Conservation (phyloP, 2,888 invertebrate genomes). For the Onthophagus sagittarius region DNA sequence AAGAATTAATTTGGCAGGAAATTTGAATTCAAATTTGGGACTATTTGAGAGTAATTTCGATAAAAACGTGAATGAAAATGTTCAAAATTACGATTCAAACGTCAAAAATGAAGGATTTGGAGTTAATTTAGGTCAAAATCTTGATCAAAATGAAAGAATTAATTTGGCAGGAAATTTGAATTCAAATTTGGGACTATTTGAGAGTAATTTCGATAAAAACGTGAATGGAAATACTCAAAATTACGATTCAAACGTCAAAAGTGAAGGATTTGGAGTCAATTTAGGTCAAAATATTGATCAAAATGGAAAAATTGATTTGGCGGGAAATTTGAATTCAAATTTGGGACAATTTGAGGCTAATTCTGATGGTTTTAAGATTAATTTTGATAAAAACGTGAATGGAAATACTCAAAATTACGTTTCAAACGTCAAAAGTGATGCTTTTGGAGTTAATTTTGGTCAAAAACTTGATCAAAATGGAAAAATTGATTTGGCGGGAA, state of each 20-base stretch:
- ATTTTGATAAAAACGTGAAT: neutral
- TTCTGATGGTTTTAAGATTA: neutral
- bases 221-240: neutral
- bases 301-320: neutral
- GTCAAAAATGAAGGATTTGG: neutral
- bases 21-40: neutral
- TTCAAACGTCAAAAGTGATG: conserved; percentile 14
- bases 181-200: neutral
- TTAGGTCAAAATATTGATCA: neutral
- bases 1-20: neutral
- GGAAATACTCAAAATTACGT: neutral
- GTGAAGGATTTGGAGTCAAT: neutral
- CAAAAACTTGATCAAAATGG: conserved; percentile 1
- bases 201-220: neutral
- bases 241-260: conserved; percentile 15
- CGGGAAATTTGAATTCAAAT: neutral
- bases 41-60: too few relatives aligned
- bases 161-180: neutral
- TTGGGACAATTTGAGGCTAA: neutral
- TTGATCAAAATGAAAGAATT: neutral
- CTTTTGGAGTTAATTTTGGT: neutral
- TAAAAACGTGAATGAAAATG: too few relatives aligned
- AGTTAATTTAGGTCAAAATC: neutral
- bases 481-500: neutral
- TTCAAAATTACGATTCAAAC: neutral